Base-by-base conservation (phyloP, 2,113 vertebrate species). In the Psilopsiagon aymara region DNA sequence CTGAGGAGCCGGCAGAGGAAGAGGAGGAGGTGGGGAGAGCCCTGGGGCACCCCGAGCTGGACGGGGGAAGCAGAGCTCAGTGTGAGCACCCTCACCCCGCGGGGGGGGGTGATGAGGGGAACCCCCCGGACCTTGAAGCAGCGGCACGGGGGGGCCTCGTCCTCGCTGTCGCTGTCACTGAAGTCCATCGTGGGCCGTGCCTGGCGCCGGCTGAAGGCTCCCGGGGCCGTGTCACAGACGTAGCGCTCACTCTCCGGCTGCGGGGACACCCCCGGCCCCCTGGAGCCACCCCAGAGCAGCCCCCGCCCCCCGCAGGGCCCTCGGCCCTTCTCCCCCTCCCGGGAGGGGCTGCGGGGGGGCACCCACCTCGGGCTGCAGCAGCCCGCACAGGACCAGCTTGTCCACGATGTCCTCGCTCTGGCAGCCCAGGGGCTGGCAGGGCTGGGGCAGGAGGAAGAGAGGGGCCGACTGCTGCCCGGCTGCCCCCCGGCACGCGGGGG, bases 1-100 rank as follows among this genome's bases (percentile, higher is more conserved):
- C 98, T 97, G 31, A 99, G 98, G 88, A 99, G 98, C 46, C 97
- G 98, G 94, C 99, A 99, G 55, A 99, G 98, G 97, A 99, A 99
- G 89, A 99, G 97, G 41, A 99, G 97, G 96, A 99, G 97, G 67
- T 98, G 97, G 0, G 98, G 98, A 68, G 98, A 98, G 90, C 90
- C 97, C 6, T 82, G 96, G 11, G 98, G 98, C 86, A 98, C 98
- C 18, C 97, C 97, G 77, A 99, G 95, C 99, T 99, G 88, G 19
- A 9, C 0, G 7, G 59, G 11, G 20, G 51, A n/a, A 44, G 59
- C 37, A 18, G 7, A 5, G 44, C 9, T 33, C 12, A 3, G 63
- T 3, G 6, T 16, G 5, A 18, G 3, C 20, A 1, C 7, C 23
- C 27, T 67, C 4, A 2, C 35, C 39, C 11, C 4, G 17, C 3